phyloP scores from a whole-genome alignment of 2,888 invertebrate genomes.

The Chrysolina oricalcia region DNA sequence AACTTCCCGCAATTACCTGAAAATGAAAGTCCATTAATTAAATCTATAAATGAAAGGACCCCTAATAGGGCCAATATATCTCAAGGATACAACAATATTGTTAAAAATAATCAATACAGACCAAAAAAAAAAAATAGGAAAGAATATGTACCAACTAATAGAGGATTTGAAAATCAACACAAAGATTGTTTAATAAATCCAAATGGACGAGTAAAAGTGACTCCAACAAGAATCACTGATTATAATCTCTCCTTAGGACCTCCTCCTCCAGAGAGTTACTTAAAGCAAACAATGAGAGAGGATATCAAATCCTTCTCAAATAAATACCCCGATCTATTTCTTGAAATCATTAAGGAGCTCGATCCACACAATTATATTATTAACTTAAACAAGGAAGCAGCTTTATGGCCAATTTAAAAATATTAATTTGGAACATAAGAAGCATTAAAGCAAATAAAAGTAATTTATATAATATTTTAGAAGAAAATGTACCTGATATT shows the following conservation, averaged over 20 bases:
- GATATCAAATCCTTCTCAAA: not conserved
- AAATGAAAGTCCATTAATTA: not conserved
- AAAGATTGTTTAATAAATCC: constrained; percentile 11
- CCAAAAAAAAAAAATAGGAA: not conserved
- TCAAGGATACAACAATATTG: not conserved
- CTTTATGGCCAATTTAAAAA: constrained; percentile 7
- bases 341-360: constrained; percentile 24
- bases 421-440: constrained; percentile 23
- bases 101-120: not conserved
- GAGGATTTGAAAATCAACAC: constrained; percentile 1
- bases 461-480: not conserved
- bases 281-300: constrained; percentile 16
- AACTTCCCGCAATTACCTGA: not conserved
- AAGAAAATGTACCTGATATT: not conserved
- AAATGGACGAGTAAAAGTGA: not conserved
- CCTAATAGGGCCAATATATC: not conserved
- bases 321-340: constrained; percentile 12
- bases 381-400: not conserved
- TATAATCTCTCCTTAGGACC: constrained; percentile 8
- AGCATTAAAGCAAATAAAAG: constrained; percentile 11
- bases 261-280: constrained; percentile 5
- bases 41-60: constrained; percentile 23
- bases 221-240: not conserved
- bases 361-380: not conserved
- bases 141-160: not conserved